These are phyloP conservation scores for Chaetophractus vellerosus DNA, from an alignment of 2,797 vertebrate genomes.

Conservation along the genomic window DNA sequence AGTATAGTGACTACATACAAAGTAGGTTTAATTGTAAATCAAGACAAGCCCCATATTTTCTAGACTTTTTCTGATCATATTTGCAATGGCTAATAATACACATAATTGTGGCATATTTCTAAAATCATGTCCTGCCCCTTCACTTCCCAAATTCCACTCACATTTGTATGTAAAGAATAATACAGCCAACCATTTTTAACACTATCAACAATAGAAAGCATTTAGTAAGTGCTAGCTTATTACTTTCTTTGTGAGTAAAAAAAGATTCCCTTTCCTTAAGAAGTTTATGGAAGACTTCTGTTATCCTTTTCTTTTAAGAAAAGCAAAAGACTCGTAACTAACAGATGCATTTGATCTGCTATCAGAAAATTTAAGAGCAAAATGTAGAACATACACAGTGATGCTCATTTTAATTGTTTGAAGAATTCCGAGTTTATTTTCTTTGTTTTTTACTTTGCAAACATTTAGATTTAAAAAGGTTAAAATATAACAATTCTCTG, in stretches of 20 bases:
- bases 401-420: conserved; percentile 53
- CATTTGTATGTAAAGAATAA: neutral
- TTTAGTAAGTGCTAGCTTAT: neutral
- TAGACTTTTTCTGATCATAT: conserved; percentile 29
- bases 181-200: conserved; percentile 2
- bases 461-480: conserved; percentile 11
- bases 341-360: conserved; percentile 29
- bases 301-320: conserved; percentile 23
- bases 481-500: conserved; percentile 33
- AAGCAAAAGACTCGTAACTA: conserved; percentile 42
- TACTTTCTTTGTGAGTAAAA: neutral
- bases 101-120: conserved; percentile 28
- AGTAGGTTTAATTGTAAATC: neutral
- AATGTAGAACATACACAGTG: neutral
- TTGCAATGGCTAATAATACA: conserved; percentile 14
- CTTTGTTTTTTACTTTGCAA: conserved; percentile 67
- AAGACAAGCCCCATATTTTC: neutral
- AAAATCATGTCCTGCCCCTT: conserved; percentile 60
- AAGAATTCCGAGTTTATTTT: conserved; percentile 16
- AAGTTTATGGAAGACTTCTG: conserved; percentile 3
- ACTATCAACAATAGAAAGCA: neutral
- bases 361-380: conserved; percentile 62
- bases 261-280: neutral
- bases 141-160: conserved; percentile 52
- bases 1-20: neutral